phyloP scores from a whole-genome alignment of 1,140 invertebrate species.

The Sinonovacula constricta region DNA sequence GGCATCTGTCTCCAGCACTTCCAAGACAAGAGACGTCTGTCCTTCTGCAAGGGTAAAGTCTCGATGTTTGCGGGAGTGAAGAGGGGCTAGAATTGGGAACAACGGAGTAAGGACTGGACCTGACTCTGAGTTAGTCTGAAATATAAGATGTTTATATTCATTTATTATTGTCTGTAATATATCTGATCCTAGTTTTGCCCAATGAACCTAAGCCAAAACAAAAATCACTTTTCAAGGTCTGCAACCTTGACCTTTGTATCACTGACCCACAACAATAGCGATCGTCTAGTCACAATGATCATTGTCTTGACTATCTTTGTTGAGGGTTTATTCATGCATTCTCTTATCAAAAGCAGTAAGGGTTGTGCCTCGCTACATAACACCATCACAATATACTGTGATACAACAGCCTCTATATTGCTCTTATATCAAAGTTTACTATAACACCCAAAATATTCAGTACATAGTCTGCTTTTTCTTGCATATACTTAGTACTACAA shows the following conservation, averaged over 20 bases:
- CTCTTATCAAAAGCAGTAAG: too few species aligned
- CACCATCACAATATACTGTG: too few species aligned
- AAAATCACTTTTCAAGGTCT: neutral
- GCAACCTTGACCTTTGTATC: neutral
- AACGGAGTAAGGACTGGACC: conserved; percentile 53
- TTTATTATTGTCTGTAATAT: neutral
- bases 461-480: too few species aligned
- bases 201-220: neutral
- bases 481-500: too few species aligned
- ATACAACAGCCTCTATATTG: too few species aligned
- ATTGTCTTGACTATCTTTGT: too few species aligned
- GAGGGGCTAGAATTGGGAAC: conserved; percentile 62
- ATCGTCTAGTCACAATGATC: neutral
- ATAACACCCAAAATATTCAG: too few species aligned
- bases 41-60: conserved; percentile 58
- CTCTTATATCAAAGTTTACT: too few species aligned
- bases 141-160: neutral
- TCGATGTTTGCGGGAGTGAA: conserved; percentile 68
- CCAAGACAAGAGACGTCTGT: conserved; percentile 67
- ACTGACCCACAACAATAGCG: neutral
- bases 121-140: conserved; percentile 30
- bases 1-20: conserved; percentile 64
- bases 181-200: neutral
- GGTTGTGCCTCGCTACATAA: too few species aligned
- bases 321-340: too few species aligned